Evolutionary conservation across 92 coral and sea anemone genomes (phyloP), one percentile per base, ranked within the genome.

Genomic region (Palythoa grandis): DNA sequence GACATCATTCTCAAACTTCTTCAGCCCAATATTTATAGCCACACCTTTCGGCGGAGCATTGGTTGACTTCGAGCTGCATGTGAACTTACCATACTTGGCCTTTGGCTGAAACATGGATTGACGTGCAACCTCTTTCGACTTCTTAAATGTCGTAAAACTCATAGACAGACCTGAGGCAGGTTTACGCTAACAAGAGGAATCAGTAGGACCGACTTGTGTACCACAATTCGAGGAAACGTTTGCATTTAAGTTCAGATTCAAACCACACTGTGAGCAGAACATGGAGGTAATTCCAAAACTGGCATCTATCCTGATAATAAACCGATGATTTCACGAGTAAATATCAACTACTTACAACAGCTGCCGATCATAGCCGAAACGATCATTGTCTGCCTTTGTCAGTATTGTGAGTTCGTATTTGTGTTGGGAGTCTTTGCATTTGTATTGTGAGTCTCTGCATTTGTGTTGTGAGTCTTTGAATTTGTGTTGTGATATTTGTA

Each of bases 221-320:
- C 76, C 76, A 71, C 76, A 71, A 72, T 72, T 72, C 77, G 77
- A 72, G 77, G 56, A 72, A 72, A 72, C 15, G 77, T 72, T 72
- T 72, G 77, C 54, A 54, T 72, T 72, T 72, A 72, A 72, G 77
- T 72, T 72, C 77, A 72, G 77, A 72, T 72, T 72, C 77, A 54
- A 72, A 72, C 77, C 56, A 72, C 77, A 72, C 77, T 72, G 77
- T 72, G 77, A 72, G 77, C 77, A 40, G 77, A 38, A 72, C 77
- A 72, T 40, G 77, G 77, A 56, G 77, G 48, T 54, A 72, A 72
- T 72, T 72, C 77, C 77, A 72, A 72, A 72, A 74, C 53, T 72
- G 76, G 76, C 76, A 70, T 52, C 54, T 52, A 52, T 52, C 54
- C 54, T 5, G 54, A 52, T 5, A 52, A 57, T 72, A 72, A 8